Conservation (phyloP, 2,888 invertebrate genomes). For the Tinea trinotella region DNA sequence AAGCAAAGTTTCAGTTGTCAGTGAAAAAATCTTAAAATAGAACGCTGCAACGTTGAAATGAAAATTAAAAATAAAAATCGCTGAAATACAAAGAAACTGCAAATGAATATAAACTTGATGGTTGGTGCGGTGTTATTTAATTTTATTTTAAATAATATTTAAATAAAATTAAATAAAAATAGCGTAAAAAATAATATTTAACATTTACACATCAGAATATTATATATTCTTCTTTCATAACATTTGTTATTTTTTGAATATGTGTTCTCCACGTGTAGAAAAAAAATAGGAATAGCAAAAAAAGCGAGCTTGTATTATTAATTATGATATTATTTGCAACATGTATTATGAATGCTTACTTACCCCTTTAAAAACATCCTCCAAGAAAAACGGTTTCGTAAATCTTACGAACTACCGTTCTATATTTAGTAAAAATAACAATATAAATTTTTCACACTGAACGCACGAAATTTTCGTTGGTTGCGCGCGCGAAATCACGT, state of each 20-base stretch:
- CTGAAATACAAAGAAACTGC: neutral
- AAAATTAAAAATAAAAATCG: neutral
- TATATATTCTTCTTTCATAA: no score
- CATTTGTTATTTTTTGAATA: no score
- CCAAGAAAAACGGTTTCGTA: slow-evolving; percentile 21
- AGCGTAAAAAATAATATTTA: no score
- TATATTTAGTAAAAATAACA: slow-evolving; percentile 11
- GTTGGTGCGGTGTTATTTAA: no score
- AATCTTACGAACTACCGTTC: slow-evolving; percentile 1
- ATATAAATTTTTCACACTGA: slow-evolving; percentile 2
- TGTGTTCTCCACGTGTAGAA: no score
- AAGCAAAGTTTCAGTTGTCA: neutral
- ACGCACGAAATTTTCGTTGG: slow-evolving; percentile 14
- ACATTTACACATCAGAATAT: no score
- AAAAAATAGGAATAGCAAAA: no score
- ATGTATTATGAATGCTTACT: slow-evolving; percentile 58
- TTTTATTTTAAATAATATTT: no score
- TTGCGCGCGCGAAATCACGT: slow-evolving; percentile 16
- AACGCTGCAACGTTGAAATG: neutral
- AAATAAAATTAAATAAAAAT: no score
- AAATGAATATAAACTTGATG: neutral
- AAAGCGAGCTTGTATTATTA: no score
- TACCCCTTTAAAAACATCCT: slow-evolving; percentile 58
- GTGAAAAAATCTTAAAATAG: neutral
- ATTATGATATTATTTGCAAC: no score